A percentile compares a stretch with the other conserved stretches of the same genome.
Evolutionary conservation across 2,888 invertebrate species (phyloP).

Genomic region (Trimorus sp.): DNA sequence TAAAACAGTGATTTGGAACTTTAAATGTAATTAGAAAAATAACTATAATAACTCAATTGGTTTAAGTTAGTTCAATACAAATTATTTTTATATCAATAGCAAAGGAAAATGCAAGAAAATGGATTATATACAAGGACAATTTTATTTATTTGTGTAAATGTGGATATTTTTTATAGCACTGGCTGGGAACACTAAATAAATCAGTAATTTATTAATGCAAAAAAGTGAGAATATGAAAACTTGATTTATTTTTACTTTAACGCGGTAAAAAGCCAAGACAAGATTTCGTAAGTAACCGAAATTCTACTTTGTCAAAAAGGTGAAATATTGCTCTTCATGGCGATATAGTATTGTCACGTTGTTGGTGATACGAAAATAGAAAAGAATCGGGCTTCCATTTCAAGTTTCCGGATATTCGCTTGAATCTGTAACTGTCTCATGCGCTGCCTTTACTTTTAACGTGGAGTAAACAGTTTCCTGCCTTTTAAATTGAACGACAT

Average conservation of each 20-base stretch:
- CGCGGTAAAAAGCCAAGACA: constrained; percentile 20
- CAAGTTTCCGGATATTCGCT: constrained; percentile 67
- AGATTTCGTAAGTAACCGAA: constrained; percentile 29
- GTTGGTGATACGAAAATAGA: constrained; percentile 68
- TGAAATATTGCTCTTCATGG: constrained; percentile 58
- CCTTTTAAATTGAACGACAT: constrained; percentile 23
- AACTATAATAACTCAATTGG: too few species aligned
- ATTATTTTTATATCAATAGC: too few species aligned
- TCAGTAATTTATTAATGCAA: too few species aligned
- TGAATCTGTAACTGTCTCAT: constrained; percentile 48
- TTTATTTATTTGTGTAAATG: too few species aligned
- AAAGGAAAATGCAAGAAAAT: too few species aligned
- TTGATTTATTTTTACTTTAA: constrained; percentile 26
- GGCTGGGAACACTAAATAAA: too few species aligned
- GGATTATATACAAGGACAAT: too few species aligned
- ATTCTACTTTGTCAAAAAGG: constrained; percentile 38
- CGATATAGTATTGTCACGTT: constrained; percentile 67
- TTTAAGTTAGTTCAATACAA: too few species aligned
- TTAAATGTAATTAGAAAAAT: too few species aligned
- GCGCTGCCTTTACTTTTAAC: constrained; percentile 41
- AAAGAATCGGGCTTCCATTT: constrained; percentile 66
- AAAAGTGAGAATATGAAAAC: too few species aligned
- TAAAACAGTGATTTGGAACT: too few species aligned
- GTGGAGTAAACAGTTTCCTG: constrained; percentile 49
- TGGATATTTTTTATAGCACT: too few species aligned